Evolutionary conservation across 2,888 invertebrate species (phyloP).

Genomic region (Trisateles emortualis): DNA sequence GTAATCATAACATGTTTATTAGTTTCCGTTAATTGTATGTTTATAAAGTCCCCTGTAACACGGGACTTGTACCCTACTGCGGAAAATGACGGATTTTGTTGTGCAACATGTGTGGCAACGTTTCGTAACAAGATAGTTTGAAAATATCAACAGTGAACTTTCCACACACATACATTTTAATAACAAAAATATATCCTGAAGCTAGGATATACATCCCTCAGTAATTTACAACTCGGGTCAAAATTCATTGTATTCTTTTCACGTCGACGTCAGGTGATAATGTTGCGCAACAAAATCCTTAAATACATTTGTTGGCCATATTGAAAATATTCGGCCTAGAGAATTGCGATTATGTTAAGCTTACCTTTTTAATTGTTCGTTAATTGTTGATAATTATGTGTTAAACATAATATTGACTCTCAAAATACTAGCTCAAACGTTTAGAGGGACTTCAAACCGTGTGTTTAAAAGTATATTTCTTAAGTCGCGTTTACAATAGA

Average conservation of each 20-base stretch:
- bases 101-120: not conserved
- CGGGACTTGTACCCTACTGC: not conserved
- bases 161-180: too few relatives aligned
- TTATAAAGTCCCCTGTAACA: too few relatives aligned
- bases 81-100: not conserved
- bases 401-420: not conserved
- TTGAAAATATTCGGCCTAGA: conserved; percentile 7
- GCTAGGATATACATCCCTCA: too few relatives aligned
- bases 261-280: not conserved
- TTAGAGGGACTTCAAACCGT: not conserved
- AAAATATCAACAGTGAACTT: too few relatives aligned
- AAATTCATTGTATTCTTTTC: too few relatives aligned
- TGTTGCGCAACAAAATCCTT: conserved; percentile 2
- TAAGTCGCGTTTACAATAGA: too few relatives aligned
- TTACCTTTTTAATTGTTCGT: conserved; percentile 9
- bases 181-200: too few relatives aligned
- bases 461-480: not conserved
- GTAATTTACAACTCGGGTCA: too few relatives aligned
- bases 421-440: not conserved
- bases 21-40: too few relatives aligned
- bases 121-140: not conserved
- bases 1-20: not conserved
- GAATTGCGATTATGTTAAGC: conserved; percentile 4
- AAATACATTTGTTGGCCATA: not conserved
- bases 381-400: conserved; percentile 11